Conservation (phyloP, 2,888 invertebrate genomes). For the Sepiola atlantica region DNA sequence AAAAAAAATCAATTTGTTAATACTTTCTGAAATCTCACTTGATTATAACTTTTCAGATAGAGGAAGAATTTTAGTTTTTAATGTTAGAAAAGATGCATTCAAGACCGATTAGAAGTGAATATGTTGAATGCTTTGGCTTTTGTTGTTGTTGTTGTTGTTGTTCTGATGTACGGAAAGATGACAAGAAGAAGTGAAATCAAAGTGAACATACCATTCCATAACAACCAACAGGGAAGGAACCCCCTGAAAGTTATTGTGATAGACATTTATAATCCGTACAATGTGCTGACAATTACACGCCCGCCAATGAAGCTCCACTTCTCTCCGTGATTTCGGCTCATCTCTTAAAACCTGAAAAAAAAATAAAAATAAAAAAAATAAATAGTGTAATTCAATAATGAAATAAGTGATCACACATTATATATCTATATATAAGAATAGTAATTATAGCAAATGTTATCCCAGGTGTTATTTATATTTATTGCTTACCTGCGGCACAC, state of each 20-base stretch:
- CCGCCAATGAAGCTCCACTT: conserved; percentile 96
- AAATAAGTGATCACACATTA: background rate
- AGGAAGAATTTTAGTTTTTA: too few species aligned
- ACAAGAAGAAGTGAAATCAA: background rate
- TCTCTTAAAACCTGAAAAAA: conserved; percentile 86
- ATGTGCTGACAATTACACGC: conserved; percentile 92
- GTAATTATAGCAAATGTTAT: too few species aligned
- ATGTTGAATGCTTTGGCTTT: too few species aligned
- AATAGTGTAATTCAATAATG: background rate
- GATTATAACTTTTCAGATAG: too few species aligned
- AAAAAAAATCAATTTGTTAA: too few species aligned
- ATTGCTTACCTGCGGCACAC: too few species aligned
- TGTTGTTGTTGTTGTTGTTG: too few species aligned
- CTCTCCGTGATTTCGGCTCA: conserved; percentile 91
- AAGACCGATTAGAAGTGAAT: too few species aligned
- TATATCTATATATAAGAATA: too few species aligned
- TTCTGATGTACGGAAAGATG: background rate
- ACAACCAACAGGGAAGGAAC: conserved; percentile 94
- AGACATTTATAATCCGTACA: conserved; percentile 93
- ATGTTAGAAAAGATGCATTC: too few species aligned
- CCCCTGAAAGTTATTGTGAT: conserved; percentile 91
- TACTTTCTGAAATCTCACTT: too few species aligned
- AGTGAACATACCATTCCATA: conserved; percentile 92
- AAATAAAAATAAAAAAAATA: conserved; percentile 47
- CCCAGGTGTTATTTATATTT: too few species aligned